Conservation (phyloP, 2,797 vertebrate genomes). For the Etheostoma nigrum region DNA sequence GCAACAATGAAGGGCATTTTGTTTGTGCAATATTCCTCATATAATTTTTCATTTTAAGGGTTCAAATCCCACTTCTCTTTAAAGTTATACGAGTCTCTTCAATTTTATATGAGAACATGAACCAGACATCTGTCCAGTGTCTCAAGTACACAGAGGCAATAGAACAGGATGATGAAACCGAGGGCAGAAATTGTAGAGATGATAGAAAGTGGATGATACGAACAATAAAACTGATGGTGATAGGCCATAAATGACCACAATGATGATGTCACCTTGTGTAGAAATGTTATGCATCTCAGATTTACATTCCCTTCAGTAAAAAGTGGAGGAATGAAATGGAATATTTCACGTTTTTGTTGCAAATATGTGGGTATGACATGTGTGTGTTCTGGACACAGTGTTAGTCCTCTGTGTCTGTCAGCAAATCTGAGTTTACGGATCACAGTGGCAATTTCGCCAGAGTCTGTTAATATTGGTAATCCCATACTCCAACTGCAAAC, state of each 20-base stretch:
- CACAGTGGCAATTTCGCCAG: conserved; percentile 26
- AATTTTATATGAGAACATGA: conserved; percentile 56
- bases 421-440: conserved; percentile 49
- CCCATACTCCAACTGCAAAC: conserved; percentile 25
- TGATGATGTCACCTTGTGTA: conserved; percentile 55
- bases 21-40: conserved; percentile 39
- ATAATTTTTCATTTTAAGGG: conserved; percentile 26
- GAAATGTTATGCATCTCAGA: conserved; percentile 1
- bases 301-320: conserved; percentile 20
- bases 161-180: conserved; percentile 49
- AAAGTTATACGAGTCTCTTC: conserved; percentile 56
- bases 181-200: conserved; percentile 37
- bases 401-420: conserved; percentile 23
- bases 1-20: conserved; percentile 34
- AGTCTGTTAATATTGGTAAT: conserved; percentile 41
- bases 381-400: neutral
- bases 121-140: conserved; percentile 38
- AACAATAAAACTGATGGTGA: conserved; percentile 53
- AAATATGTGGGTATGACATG: neutral
- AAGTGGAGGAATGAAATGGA: neutral
- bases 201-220: conserved; percentile 52
- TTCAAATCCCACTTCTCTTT: conserved; percentile 49
- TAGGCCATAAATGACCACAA: conserved; percentile 44
- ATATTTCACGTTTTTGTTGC: neutral
- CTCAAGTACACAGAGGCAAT: conserved; percentile 17